Evolutionary conservation across 64 coral and sea anemone species (phyloP).

Genomic region (Montipora sp.): DNA sequence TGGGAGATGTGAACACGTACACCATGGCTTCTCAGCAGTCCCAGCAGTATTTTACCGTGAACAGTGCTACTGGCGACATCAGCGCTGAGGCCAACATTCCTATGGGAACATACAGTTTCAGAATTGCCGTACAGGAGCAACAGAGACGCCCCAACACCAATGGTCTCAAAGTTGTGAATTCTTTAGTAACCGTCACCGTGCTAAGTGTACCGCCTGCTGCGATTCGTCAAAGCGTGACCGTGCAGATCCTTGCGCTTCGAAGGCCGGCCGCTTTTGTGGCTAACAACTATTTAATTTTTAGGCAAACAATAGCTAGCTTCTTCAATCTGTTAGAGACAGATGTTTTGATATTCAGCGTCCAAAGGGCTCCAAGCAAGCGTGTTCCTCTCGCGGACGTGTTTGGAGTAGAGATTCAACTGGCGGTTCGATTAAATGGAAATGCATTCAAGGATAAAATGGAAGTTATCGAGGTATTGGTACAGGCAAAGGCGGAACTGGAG

Average conservation of each 20-base stretch:
- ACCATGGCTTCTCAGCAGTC: slow-evolving; percentile 37
- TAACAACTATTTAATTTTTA: slow-evolving; percentile 68
- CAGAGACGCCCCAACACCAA: slow-evolving; percentile 7
- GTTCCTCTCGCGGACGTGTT: slow-evolving; percentile 64
- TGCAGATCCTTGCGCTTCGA: slow-evolving; percentile 76
- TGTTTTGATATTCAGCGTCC: slow-evolving; percentile 87
- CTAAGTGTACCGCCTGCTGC: slow-evolving; percentile 57
- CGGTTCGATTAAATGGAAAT: slow-evolving; percentile 29
- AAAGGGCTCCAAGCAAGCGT: slow-evolving; percentile 34
- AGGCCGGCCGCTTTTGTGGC: slow-evolving; percentile 72
- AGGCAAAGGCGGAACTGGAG: slow-evolving; percentile 16
- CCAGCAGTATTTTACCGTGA: slow-evolving; percentile 59
- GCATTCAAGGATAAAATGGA: slow-evolving; percentile 18
- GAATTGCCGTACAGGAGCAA: slow-evolving; percentile 25
- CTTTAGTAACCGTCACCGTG: slow-evolving; percentile 61
- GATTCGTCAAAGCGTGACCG: slow-evolving; percentile 77
- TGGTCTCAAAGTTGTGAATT: slow-evolving; percentile 71
- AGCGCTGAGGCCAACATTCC: slow-evolving; percentile 44
- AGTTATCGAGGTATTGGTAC: slow-evolving; percentile 20
- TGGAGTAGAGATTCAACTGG: slow-evolving; percentile 44
- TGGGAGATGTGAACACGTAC: slow-evolving; percentile 74
- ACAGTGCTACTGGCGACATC: slow-evolving; percentile 66
- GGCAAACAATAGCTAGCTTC: slow-evolving; percentile 8
- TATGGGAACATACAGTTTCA: slow-evolving; percentile 43
- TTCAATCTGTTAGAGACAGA: slow-evolving; percentile 5